Evolutionary conservation across 2,797 vertebrate genomes (phyloP).

Genomic region (Eidolon dupreanum): DNA sequence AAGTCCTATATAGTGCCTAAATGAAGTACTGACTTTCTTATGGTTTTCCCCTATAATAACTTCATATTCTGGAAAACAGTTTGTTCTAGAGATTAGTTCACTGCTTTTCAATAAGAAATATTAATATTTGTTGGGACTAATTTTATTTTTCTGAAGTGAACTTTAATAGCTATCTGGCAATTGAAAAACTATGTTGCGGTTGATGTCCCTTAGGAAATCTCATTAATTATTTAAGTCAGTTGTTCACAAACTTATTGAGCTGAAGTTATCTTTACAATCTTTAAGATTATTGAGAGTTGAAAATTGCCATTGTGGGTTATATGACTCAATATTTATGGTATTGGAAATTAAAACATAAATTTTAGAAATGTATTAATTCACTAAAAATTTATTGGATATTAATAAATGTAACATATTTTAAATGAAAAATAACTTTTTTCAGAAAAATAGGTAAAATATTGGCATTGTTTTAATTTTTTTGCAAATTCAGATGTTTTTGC

Average conservation of each 20-base stretch:
- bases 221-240: neutral
- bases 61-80: neutral
- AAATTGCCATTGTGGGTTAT: neutral
- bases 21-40: neutral
- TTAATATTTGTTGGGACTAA: neutral
- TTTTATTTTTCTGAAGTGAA: neutral
- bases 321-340: neutral
- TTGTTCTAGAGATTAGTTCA: neutral
- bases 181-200: neutral
- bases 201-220: neutral
- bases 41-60: neutral
- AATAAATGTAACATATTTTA: neutral
- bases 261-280: neutral
- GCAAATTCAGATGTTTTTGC: neutral
- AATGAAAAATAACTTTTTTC: neutral
- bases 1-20: neutral
- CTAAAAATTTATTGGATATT: neutral
- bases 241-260: neutral
- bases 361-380: neutral
- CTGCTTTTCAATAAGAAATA: neutral
- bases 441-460: neutral
- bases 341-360: neutral
- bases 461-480: neutral
- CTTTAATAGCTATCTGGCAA: neutral
- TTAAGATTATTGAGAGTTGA: neutral